Evolutionary conservation across 2,888 invertebrate species (phyloP).

Genomic region (Psylliodes chrysocephalus): DNA sequence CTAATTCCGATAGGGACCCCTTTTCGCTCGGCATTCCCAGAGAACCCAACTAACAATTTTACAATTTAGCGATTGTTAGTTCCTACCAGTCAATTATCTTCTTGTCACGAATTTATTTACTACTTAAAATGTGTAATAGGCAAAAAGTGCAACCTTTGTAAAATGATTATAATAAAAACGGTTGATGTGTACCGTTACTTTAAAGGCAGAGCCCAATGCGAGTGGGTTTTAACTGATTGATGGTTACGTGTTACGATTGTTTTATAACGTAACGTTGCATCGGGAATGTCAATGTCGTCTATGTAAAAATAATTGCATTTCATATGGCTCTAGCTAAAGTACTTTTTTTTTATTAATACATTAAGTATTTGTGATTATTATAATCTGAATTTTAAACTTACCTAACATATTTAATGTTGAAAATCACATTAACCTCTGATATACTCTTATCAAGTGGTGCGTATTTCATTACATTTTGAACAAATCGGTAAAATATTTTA

Average conservation of each 20-base stretch:
- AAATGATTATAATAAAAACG: constrained; percentile 21
- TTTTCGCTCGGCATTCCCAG: not conserved
- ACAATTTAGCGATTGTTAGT: constrained; percentile 2
- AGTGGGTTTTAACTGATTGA: constrained; percentile 2
- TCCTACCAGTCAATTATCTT: constrained; percentile 16
- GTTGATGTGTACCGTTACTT: constrained; percentile 16
- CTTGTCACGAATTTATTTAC: constrained; percentile 27
- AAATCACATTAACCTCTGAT: too few relatives aligned
- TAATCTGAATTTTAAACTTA: too few relatives aligned
- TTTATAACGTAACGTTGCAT: constrained; percentile 14
- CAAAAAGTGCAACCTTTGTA: constrained; percentile 16
- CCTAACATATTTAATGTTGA: too few relatives aligned
- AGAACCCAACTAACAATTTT: too few relatives aligned
- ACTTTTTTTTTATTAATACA: too few relatives aligned
- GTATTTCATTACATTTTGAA: too few relatives aligned
- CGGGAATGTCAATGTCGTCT: constrained; percentile 4
- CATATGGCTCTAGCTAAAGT: too few relatives aligned
- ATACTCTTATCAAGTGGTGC: too few relatives aligned
- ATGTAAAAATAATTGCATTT: not conserved
- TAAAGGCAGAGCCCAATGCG: not conserved
- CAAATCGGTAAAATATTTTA: too few relatives aligned
- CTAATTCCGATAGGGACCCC: not conserved
- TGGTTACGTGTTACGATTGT: constrained; percentile 14
- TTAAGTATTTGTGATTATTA: too few relatives aligned
- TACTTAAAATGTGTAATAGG: constrained; percentile 9